Base-by-base conservation (phyloP, 2,797 vertebrate species). In the Sebastiscus albofasciatus region DNA sequence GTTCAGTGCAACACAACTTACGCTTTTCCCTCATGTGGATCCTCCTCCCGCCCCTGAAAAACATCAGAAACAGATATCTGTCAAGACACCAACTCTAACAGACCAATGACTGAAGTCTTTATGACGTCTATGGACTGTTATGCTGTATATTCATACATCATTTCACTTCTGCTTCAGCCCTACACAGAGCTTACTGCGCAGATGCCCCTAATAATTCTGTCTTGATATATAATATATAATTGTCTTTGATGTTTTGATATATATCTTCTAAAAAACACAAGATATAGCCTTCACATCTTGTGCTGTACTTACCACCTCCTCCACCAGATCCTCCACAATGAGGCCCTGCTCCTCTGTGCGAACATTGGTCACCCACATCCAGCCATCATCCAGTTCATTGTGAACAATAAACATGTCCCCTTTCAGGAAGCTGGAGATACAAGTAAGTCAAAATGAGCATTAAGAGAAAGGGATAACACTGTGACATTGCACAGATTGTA, bases 351-450 rank as follows among this genome's bases (percentile, higher is more conserved):
- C 99, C 92, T 98, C 98, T 36, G 98, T 99, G 79, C 99, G 96
- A 46, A 99, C 96, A 65, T 99, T 99, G 86, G 97, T 97, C 86
- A 99, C 98, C 99, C 99, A 99, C 97, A 99, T 99, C 99, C 99
- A 99, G 82, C 99, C 98, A 88, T 99, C 99, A 80, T 99, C 99
- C 94, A 99, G 95, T 94, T 99, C 98, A 27, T 99, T 99, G 94
- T 99, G 99, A 94, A 99, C 98, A 94, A 99, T 99, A 96, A 99
- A 99, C 98, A 99, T 99, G 92, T 99, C 99, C 92, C 98, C 99
- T 97, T 99, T 99, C 89, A 99, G 96, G 94, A 99, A 99, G 96
- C 99, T 99, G 92, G 14, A 52, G 31, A 60, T 4, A 70, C 22
- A 75, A 71, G 9, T 1, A 34, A 61, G n/a, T 62, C 22, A 74